Evolutionary conservation across 1,140 invertebrate species (phyloP), one percentile per base, ranked within the genome.

Genomic region (Helicoverpa zea): DNA sequence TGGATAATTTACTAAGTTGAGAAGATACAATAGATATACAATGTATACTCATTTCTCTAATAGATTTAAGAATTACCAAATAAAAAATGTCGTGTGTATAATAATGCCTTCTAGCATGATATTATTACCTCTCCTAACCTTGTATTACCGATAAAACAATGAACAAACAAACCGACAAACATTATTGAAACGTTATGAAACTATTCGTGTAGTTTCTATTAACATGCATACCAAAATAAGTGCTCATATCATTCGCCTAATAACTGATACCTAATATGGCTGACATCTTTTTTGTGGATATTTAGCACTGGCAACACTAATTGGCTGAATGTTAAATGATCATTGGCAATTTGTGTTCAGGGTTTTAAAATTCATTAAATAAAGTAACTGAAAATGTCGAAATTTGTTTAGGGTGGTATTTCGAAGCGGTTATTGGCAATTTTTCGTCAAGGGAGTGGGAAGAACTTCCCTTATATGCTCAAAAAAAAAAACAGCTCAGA

Each of bases 111-210:
- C 43, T 43, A 11, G 10, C 10, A 52, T n/a, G 13, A 2, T 35
- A 43, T 59, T 70, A 58, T 43, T 51, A 51, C 54, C 30, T 49
- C 16, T 13, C 7, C 49, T 35, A 63, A 74, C 82, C 82, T 83
- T 76, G 82, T 58, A 13, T 12, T 61, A 12, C 16, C 74, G 61
- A 79, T 84, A 68, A 83, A 51, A 81, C 74, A 52, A 74, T 61
- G 61, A 75, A 83, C 64, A 23, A 85, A 85, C 63, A 84, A 83
- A 80, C 82, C 47, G 68, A 72, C 0, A 56, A 81, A 75, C 83
- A 86, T 87, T 84, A 86, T 86, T 85, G 76, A 85, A 81, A 85
- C 79, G 84, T 88, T 88, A 87, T 81, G 84, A 86, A 88, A 87
- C 85, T 14, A 18, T 63, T 83, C 82, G 80, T 84, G 79, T 1